These are phyloP conservation scores for Resseliella maxima DNA, from an alignment of 2,888 invertebrate genomes.

Conservation along the genomic window DNA sequence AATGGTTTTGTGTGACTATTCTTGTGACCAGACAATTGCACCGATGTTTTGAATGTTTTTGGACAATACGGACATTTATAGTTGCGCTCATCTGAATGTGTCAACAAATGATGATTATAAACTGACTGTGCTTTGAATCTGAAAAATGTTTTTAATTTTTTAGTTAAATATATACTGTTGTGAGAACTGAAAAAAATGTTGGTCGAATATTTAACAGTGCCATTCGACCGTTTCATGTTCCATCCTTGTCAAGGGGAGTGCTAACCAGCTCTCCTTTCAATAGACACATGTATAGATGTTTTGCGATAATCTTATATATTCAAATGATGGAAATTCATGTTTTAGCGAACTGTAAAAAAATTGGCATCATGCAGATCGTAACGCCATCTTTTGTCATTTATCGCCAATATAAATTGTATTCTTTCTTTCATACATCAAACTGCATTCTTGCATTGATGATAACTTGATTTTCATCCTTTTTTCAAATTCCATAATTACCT, in stretches of 20 bases:
- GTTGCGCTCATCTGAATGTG: slow-evolving; percentile 80
- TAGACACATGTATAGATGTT: slow-evolving; percentile 70
- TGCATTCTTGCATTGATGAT: background rate
- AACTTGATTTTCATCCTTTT: background rate
- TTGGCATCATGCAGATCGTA: background rate
- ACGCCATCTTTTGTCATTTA: slow-evolving; percentile 55
- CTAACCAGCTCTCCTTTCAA: slow-evolving; percentile 98
- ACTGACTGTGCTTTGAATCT: slow-evolving; percentile 84
- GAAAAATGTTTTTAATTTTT: too few species aligned
- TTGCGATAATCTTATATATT: background rate
- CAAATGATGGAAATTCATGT: slow-evolving; percentile 15
- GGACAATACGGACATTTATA: slow-evolving; percentile 82
- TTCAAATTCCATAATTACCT: slow-evolving; percentile 63
- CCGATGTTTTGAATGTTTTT: slow-evolving; percentile 83
- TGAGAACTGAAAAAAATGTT: slow-evolving; percentile 53
- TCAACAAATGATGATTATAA: slow-evolving; percentile 80
- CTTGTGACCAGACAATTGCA: slow-evolving; percentile 82
- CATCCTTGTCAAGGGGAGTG: slow-evolving; percentile 73
- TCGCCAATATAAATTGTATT: background rate
- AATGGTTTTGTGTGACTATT: slow-evolving; percentile 86
- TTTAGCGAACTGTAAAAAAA: slow-evolving; percentile 46
- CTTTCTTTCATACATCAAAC: background rate
- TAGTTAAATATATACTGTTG: background rate
- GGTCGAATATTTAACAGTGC: slow-evolving; percentile 55
- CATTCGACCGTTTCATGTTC: slow-evolving; percentile 56